These are phyloP conservation scores for Octomys mimax DNA, from an alignment of 2,797 vertebrate species.

Conservation along the genomic window DNA sequence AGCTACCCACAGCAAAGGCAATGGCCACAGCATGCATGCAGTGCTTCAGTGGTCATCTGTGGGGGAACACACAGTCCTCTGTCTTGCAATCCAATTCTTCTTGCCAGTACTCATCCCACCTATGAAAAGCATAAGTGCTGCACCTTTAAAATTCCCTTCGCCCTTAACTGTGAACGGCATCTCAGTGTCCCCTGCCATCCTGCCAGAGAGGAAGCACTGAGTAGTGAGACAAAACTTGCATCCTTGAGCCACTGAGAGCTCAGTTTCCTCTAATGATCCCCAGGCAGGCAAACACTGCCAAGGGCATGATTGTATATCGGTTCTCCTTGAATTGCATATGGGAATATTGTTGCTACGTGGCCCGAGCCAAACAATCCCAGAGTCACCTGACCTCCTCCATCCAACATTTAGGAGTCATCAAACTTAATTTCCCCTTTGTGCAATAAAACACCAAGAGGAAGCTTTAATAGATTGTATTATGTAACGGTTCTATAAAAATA, in stretches of 20 bases:
- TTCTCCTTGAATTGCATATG: conserved; percentile 85
- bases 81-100: neutral
- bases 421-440: conserved; percentile 93
- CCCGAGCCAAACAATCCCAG: conserved; percentile 86
- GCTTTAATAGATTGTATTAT: conserved; percentile 92
- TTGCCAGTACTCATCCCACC: neutral
- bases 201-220: conserved; percentile 71
- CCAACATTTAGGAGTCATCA: conserved; percentile 92
- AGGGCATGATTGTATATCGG: conserved; percentile 82
- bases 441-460: conserved; percentile 93
- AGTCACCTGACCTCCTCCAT: conserved; percentile 91
- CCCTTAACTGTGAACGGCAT: conserved; percentile 49
- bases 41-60: too few species aligned
- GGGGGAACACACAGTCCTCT: neutral
- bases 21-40: neutral
- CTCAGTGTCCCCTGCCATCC: conserved; percentile 39
- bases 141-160: conserved; percentile 77
- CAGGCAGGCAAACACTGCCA: conserved; percentile 81
- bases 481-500: conserved; percentile 92
- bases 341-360: conserved; percentile 88
- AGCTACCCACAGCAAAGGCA: neutral
- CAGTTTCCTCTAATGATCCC: conserved; percentile 84
- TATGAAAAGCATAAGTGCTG: conserved; percentile 16
- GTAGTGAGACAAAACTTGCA: conserved; percentile 81
- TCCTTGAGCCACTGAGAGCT: conserved; percentile 84